Evolutionary conservation across 1,140 invertebrate species (phyloP), one percentile per base, ranked within the genome.

Genomic region (Thaumatotibia leucotreta): DNA sequence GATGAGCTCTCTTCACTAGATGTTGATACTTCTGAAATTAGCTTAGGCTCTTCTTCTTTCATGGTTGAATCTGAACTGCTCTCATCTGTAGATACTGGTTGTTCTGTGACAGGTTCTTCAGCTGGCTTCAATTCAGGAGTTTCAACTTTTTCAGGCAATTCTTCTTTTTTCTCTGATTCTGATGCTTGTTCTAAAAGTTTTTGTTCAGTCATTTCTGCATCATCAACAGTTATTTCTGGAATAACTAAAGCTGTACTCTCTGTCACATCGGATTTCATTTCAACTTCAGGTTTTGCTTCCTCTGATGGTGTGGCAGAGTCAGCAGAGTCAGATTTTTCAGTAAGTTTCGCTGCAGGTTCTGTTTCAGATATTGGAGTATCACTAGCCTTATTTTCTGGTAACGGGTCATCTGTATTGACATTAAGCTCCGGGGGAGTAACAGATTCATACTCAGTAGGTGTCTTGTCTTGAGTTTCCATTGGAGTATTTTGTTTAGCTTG

Each of bases 1-100:
- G 86, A 88, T 9, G 86, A 91, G 67, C 85, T 89, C 67, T 89
- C 88, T 71, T 90, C 88, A 78, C 88, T 88, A 23, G 86, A 89
- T 24, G 84, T 84, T 17, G 72, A 82, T 1, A 81, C 71, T 72
- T 89, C 86, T 61, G 80, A 76, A 63, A 79, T 77, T 5, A 77
- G 63, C 68, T 88, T 88, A 10, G 69, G 39, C 61, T 87, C 85
- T 27, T 86, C 80, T 67, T 85, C 84, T 76, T 88, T 86, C 64
- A 68, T 73, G 58, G 61, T 79, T 10, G 81, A 79, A 68, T 85
- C 80, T 17, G 80, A 78, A 65, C 80, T 85, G 64, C 72, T 84
- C 65, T 87, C 85, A 66, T 86, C 86, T 32, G 69, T 78, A 45
- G 72, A 23, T 24, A 52, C 24, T 27, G 63, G 27, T 22, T 68